Evolutionary conservation across 1,140 invertebrate species (phyloP).

Genomic region (Hormaphis cornu): DNA sequence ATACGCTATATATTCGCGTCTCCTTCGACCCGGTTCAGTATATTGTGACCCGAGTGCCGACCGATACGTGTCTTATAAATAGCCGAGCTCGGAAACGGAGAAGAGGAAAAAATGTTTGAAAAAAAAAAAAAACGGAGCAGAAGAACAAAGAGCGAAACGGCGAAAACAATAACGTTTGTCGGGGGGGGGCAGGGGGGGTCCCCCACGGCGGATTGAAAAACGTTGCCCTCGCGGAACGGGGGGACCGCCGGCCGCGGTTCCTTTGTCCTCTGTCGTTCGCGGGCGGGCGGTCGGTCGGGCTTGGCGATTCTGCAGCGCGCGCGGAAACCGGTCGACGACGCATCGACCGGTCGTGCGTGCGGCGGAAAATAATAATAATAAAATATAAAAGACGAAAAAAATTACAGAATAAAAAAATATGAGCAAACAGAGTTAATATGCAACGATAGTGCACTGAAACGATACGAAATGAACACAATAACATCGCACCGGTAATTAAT

Average conservation of each 20-base stretch:
- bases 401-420: not conserved
- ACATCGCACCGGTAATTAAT: too few species aligned
- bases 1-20: too few species aligned
- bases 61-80: not conserved
- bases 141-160: not conserved
- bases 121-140: not conserved
- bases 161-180: not conserved
- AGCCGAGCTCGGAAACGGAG: not conserved
- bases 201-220: not conserved
- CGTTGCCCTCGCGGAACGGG: not conserved
- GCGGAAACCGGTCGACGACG: not conserved
- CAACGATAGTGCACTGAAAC: too few species aligned
- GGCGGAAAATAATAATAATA: not conserved
- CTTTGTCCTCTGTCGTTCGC: too few species aligned
- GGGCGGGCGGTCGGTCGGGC: too few species aligned
- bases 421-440: too few species aligned
- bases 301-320: too few species aligned
- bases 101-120: not conserved
- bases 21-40: not conserved
- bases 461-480: too few species aligned
- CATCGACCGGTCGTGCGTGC: not conserved
- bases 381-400: too few species aligned
- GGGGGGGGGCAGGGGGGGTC: not conserved
- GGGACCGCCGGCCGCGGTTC: not conserved
- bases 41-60: not conserved